These are phyloP conservation scores for Agapetus fuscipes DNA, from an alignment of 2,888 invertebrate genomes.

Conservation along the genomic window DNA sequence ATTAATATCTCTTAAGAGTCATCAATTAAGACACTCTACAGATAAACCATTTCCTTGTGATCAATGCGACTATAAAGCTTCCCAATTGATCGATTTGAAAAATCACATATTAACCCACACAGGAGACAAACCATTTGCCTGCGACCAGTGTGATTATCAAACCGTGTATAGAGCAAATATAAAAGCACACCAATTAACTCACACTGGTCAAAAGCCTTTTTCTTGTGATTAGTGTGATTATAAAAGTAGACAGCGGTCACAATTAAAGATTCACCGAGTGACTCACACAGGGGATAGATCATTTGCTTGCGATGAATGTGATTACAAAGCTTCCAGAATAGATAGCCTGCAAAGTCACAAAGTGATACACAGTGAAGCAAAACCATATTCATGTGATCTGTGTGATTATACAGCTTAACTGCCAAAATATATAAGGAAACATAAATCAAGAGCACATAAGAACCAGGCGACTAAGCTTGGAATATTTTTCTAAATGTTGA, in stretches of 20 bases:
- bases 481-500: too few species aligned
- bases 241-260: background rate
- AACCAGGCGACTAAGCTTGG: too few species aligned
- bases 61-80: too few species aligned
- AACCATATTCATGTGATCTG: background rate
- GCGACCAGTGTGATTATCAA: too few species aligned
- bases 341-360: background rate
- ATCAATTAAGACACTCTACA: too few species aligned
- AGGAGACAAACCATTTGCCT: too few species aligned
- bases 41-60: too few species aligned
- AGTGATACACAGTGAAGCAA: background rate
- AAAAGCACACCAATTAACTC: background rate
- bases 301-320: background rate
- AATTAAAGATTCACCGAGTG: background rate
- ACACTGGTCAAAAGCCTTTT: conserved; percentile 3
- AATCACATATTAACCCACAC: too few species aligned
- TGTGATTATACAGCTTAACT: background rate
- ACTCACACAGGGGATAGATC: background rate
- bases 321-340: background rate
- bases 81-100: too few species aligned
- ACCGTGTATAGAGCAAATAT: background rate
- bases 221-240: conserved; percentile 17
- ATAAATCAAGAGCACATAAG: too few species aligned
- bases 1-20: too few species aligned
- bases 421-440: too few species aligned